Conservation (phyloP, 2,113 vertebrate species). For the human (Homo sapiens) region GRCh38 chr16:29012001-29012500, state of each 20-base stretch:
- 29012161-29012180: too few species aligned
- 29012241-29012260: neutral
- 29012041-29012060: neutral
- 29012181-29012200: neutral
- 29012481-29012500: neutral
- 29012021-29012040: neutral
- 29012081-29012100: neutral
- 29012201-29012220: neutral
- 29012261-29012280: neutral
- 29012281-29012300: neutral
- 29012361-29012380: neutral
- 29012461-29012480: neutral
- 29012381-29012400: neutral
- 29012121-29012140: neutral
- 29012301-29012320: neutral
- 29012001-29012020: too few species aligned
- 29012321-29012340: neutral
- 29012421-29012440: neutral
- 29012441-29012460: neutral
- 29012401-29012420: neutral
- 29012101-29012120: neutral
- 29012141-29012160: neutral
- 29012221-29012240: neutral
- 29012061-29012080: neutral
- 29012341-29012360: neutral